Conservation (phyloP, 2,888 invertebrate genomes). For the Lydus trimaculatus region DNA sequence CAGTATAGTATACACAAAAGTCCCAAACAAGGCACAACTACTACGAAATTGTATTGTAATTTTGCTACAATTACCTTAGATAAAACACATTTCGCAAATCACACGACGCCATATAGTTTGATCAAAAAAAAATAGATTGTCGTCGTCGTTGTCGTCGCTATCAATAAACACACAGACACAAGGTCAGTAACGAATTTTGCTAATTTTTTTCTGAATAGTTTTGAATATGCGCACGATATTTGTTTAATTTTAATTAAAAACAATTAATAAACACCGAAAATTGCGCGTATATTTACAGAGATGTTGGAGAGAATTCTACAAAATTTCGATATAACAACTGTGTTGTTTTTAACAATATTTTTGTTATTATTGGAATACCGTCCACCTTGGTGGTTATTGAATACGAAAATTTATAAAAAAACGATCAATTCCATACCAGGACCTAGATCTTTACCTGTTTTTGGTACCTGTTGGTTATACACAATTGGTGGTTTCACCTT, state of each 20-base stretch:
- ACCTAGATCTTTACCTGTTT: conserved; percentile 72
- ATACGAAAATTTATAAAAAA: conserved; percentile 27
- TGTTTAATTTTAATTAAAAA: background rate
- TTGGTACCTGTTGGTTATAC: conserved; percentile 85
- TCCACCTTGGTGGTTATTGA: conserved; percentile 51
- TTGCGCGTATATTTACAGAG: conserved; percentile 31
- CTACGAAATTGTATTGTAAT: background rate
- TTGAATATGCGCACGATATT: background rate
- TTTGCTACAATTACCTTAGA: background rate
- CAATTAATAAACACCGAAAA: background rate
- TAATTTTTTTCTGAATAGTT: background rate
- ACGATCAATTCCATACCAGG: conserved; percentile 71
- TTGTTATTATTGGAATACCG: conserved; percentile 50
- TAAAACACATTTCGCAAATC: no score
- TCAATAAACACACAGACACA: no score
- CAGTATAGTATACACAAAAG: conserved; percentile 36
- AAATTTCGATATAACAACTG: conserved; percentile 39
- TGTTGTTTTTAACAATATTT: conserved; percentile 43
- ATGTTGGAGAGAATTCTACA: conserved; percentile 40
- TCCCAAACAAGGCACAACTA: conserved; percentile 36
- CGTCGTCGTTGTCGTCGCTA: no score
- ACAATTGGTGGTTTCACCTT: conserved; percentile 71
- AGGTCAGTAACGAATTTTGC: conserved; percentile 30
- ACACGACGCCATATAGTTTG: no score
- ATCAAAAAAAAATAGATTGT: no score